Evolutionary conservation across 2,888 invertebrate species (phyloP), one percentile per base, ranked within the genome.

Genomic region (Dicranocentrus wangi): DNA sequence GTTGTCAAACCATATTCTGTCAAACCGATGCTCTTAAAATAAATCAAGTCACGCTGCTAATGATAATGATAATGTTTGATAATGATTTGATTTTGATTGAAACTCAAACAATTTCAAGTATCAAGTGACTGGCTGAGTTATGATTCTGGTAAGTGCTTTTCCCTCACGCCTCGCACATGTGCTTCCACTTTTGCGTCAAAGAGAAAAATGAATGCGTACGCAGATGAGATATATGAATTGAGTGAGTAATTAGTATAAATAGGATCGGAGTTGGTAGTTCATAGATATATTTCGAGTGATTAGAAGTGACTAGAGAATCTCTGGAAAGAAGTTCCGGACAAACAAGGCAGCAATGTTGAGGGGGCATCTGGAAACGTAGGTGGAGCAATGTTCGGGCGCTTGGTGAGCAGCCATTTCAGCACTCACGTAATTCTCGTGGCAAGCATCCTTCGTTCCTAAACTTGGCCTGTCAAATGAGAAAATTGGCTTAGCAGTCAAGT

Each of bases 251-350:
- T n/a, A n/a, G n/a, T n/a, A n/a, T n/a, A n/a, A n/a, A n/a, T n/a
- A n/a, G n/a, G 7, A 39, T 39, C 39, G 5, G 5, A 39, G 5
- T 39, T 39, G 13, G 5, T 39, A 39, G 13, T 39, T 5, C 39
- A 8, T 39, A 39, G 5, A 39, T 8, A 39, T 8, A 39, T 39
- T 39, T 39, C 39, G 7, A 39, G 39, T 39, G 42, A 71, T 51
- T 60, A 47, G 51, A 53, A 39, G 75, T 43, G 51, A 60, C 58
- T 25, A 23, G 25, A 27, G 39, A 76, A 47, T n/a, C n/a, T 71
- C 79, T 15, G 79, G 79, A 27, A 79, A 79, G 21, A 79, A 79
- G 58, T 79, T 79, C 15, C 79, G 53, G 1, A 79, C 58, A 65
- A 79, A 79, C 13, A 79, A 51, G 17, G 61, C 79, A 19, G 79